A percentile compares a stretch with the other conserved stretches of the same genome.
These are phyloP conservation scores for Solea senegalensis DNA, from an alignment of 2,113 vertebrate species.

Conservation along the genomic window DNA sequence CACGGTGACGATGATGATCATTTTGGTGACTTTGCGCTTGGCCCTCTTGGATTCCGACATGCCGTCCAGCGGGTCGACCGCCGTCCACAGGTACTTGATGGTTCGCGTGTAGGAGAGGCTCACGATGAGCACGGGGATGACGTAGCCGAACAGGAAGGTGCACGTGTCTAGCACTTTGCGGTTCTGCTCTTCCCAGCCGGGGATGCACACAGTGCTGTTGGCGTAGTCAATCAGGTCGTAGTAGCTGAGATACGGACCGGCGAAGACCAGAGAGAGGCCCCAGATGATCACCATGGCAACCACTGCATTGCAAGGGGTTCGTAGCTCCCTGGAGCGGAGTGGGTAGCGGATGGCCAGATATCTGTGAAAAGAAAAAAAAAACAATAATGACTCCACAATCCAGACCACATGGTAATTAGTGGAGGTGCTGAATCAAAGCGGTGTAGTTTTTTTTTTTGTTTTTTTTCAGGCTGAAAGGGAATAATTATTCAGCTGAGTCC, in stretches of 20 bases:
- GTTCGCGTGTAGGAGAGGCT: conserved; percentile 89
- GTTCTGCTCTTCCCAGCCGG: conserved; percentile 86
- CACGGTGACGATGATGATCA: conserved; percentile 90
- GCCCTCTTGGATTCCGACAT: conserved; percentile 89
- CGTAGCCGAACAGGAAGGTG: conserved; percentile 87
- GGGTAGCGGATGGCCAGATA: conserved; percentile 90
- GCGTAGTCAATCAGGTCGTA: conserved; percentile 86
- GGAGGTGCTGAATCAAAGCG: background rate
- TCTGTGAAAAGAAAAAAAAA: conserved; percentile 62
- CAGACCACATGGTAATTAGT: background rate
- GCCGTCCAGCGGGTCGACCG: conserved; percentile 87
- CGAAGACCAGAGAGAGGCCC: conserved; percentile 87
- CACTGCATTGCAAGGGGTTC: conserved; percentile 84
- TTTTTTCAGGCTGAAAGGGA: background rate
- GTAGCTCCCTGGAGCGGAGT: conserved; percentile 84
- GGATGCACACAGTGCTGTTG: conserved; percentile 88
- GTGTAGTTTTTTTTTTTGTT: too few species aligned
- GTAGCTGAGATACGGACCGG: conserved; percentile 89
- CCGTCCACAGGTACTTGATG: conserved; percentile 91
- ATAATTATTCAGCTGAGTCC: background rate
- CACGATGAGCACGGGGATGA: conserved; percentile 87
- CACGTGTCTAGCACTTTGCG: conserved; percentile 88
- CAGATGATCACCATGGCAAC: conserved; percentile 88
- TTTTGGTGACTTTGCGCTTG: conserved; percentile 90
- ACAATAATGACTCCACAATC: background rate